Base-by-base conservation (phyloP, 2,113 vertebrate species). In the Phalacrocorax pelagicus region DNA sequence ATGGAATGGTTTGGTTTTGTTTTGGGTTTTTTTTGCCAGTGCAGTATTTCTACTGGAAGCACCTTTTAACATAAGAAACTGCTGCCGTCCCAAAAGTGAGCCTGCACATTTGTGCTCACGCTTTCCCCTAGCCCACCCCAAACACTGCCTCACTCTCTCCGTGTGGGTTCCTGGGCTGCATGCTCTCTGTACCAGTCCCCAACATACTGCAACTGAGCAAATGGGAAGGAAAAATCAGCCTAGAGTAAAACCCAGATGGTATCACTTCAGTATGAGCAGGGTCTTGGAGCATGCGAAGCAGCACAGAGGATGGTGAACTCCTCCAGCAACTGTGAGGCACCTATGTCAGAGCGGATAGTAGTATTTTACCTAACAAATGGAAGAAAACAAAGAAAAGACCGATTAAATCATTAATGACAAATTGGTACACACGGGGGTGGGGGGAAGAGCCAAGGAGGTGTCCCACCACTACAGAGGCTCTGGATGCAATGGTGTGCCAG, bases 101-200 rank as follows among this genome's bases (percentile, higher is more conserved):
- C 36, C 23, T 3, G 16, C 12, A 9, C 2, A 3, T 27, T 17
- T 10, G 5, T 15, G 6, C 26, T 10, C 2, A 1, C 15, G 30
- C 40, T 17, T 23, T 5, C 23, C 44, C 38, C 40, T 11, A 13
- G 15, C 47, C 15, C 15, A 13, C 18, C 42, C 15, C 32, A 36
- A 36, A 13, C 0, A 4, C 18, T 49, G 24, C 46, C 21, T 47
- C 20, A 1, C 34, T 42, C 42, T 18, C 58, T 13, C 40, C 67
- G 10, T 0, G 0, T 26, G 42, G 44, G 36, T 36, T 65, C 67
- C 66, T 34, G 67, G 51, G 19, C 29, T 15, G 17, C 12, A 5
- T 2, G 20, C 46, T 23, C 42, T 36, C 58, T 24, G 47, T 24
- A 26, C 46, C 40, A 22, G 20, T 27, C 59, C 51, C 81, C 24